These are phyloP conservation scores for Brachynemurus nebulosus DNA, from an alignment of 2,888 invertebrate genomes.

Conservation along the genomic window DNA sequence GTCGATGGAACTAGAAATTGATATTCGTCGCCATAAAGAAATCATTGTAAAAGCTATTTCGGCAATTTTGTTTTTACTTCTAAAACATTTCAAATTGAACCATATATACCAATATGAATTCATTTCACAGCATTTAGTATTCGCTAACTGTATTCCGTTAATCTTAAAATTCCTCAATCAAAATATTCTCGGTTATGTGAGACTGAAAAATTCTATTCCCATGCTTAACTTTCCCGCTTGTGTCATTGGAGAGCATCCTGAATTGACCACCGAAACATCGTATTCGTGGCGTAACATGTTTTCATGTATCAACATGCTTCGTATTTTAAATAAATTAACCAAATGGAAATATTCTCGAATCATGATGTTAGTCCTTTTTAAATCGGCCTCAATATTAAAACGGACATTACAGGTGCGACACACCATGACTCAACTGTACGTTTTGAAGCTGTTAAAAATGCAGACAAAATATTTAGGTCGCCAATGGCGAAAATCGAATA, in stretches of 20 bases:
- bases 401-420: slow-evolving; percentile 89
- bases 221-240: slow-evolving; percentile 91
- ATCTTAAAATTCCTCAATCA: slow-evolving; percentile 98
- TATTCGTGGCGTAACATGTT: slow-evolving; percentile 98
- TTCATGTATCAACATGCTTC: slow-evolving; percentile 89
- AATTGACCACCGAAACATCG: slow-evolving; percentile 78
- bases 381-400: slow-evolving; percentile 96
- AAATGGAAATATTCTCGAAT: slow-evolving; percentile 99
- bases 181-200: slow-evolving; percentile 88
- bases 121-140: slow-evolving; percentile 96
- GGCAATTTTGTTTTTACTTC: slow-evolving; percentile 72
- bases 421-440: slow-evolving; percentile 95
- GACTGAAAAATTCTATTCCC: slow-evolving; percentile 85
- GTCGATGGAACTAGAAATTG: slow-evolving; percentile 89
- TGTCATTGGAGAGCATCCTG: slow-evolving; percentile 89
- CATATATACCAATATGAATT: slow-evolving; percentile 99
- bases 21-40: slow-evolving; percentile 97
- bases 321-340: slow-evolving; percentile 94
- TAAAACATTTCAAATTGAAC: slow-evolving; percentile 96
- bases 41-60: slow-evolving; percentile 95
- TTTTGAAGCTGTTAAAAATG: slow-evolving; percentile 95
- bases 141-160: slow-evolving; percentile 97
- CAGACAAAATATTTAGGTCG: slow-evolving; percentile 98
- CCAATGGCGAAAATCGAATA: slow-evolving; percentile 98
- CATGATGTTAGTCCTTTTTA: slow-evolving; percentile 99